These are phyloP conservation scores for Hypercompe scribonia DNA, from an alignment of 2,888 invertebrate genomes.

Conservation along the genomic window DNA sequence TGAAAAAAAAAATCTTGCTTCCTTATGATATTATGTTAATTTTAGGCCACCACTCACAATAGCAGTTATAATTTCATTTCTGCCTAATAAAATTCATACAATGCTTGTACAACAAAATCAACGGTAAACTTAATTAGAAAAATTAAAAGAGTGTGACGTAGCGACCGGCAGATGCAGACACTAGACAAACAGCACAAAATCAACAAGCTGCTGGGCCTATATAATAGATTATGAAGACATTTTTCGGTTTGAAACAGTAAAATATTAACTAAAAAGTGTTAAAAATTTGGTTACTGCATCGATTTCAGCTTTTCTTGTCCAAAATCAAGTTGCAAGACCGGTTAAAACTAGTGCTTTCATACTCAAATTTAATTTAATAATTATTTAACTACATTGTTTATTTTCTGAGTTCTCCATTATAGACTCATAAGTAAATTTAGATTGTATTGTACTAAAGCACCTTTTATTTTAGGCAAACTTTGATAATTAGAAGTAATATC, in stretches of 20 bases:
- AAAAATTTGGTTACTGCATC: background rate
- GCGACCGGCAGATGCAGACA: slow-evolving; percentile 13
- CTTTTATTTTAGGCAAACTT: background rate
- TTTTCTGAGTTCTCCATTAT: background rate
- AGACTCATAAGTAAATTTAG: no score
- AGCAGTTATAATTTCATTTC: slow-evolving; percentile 12
- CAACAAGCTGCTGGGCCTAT: slow-evolving; percentile 16
- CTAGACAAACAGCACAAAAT: slow-evolving; percentile 14
- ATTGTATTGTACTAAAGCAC: background rate
- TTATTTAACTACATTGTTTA: background rate
- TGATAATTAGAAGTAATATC: background rate
- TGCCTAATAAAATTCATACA: slow-evolving; percentile 15
- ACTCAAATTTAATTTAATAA: background rate
- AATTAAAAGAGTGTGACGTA: slow-evolving; percentile 36
- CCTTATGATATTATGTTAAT: background rate
- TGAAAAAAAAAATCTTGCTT: background rate
- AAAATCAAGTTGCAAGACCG: background rate
- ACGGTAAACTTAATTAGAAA: slow-evolving; percentile 40
- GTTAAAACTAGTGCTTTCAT: background rate
- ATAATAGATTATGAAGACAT: slow-evolving; percentile 8
- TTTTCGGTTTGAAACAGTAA: background rate
- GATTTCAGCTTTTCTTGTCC: background rate
- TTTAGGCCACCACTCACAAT: background rate
- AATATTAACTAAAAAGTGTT: background rate
- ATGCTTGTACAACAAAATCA: slow-evolving; percentile 27